Base-by-base conservation (phyloP, 2,888 invertebrate genomes). In the Mactromeris polynyma region DNA sequence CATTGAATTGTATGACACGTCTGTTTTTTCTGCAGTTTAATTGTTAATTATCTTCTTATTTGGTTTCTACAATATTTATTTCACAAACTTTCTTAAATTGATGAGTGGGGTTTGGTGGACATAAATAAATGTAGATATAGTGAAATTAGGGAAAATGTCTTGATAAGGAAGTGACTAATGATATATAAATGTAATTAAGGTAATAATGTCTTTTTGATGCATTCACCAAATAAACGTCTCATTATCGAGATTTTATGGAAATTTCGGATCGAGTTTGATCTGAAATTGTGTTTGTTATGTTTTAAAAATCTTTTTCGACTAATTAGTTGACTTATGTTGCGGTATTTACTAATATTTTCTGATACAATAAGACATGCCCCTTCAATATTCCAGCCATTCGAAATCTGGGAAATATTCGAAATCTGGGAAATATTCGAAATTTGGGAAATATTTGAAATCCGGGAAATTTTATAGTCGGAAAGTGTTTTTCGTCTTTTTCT, bases 21-120 rank as follows among this genome's bases (percentile, higher is more conserved):
- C 33, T 36, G 73, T 33, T 73, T 73, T 69, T 73, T 73, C 73
- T 73, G 73, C 11, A 33, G 36, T 73, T 73, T 73, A 73, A 73
- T 73, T 73, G 73, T 73, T 73, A 73, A 73, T 73, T 73, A 73
- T 33, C 36, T 36, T 73, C 58, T 26, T 64, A 64, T 64, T 64
- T 26, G 6, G 58, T n/a, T 64, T 64, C 11, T 7, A n/a, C 4
- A 6, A n/a, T 26, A 64, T 64, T 64, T 64, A 64, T 64, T 26
- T 64, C 26, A 26, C 26, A 26, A 17, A 36, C 0, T 73, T 73
- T 73, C 36, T 73, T 36, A 73, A 73, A 73, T 73, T 73, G 73
- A 73, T 36, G 36, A 36, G 33, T 19, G 31, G 36, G 17, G 4
- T 36, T 19, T 33, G n/a, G 17, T 26, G n/a, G 36, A 33, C 14